These are phyloP conservation scores for Euura lappo DNA, from an alignment of 1,140 invertebrate species.

Conservation along the genomic window DNA sequence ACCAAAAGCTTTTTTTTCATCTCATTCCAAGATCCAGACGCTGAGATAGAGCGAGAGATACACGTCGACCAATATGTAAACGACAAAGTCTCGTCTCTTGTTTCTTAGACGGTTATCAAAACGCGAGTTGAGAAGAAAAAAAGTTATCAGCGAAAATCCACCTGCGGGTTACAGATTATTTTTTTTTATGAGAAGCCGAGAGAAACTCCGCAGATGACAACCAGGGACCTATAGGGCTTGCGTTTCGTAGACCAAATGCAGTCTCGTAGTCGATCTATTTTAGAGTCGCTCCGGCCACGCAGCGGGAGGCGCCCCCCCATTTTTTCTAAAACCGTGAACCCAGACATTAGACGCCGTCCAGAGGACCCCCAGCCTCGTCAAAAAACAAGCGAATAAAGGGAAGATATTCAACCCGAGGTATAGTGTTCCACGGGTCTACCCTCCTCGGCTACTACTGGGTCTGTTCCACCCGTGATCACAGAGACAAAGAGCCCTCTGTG, in stretches of 20 bases:
- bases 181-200: no score
- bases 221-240: no score
- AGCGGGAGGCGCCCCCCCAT: not conserved
- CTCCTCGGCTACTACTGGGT: not conserved
- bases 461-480: no score
- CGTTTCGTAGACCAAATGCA: not conserved
- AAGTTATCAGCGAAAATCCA: no score
- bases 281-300: not conserved
- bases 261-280: not conserved
- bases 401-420: not conserved
- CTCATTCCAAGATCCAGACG: not conserved
- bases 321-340: not conserved
- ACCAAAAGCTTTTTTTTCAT: not conserved
- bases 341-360: slow-evolving; percentile 5
- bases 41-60: slow-evolving; percentile 2
- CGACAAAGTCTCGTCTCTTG: not conserved
- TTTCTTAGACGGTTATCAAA: no score
- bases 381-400: slow-evolving; percentile 7
- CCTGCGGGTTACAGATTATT: no score
- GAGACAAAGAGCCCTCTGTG: no score
- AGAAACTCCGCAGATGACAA: no score
- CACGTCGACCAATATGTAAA: not conserved
- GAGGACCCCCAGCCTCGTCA: not conserved
- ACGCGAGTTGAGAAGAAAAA: no score
- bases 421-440: not conserved